Base-by-base conservation (phyloP, 2,888 invertebrate species). In the Cyrtodaria siliqua region DNA sequence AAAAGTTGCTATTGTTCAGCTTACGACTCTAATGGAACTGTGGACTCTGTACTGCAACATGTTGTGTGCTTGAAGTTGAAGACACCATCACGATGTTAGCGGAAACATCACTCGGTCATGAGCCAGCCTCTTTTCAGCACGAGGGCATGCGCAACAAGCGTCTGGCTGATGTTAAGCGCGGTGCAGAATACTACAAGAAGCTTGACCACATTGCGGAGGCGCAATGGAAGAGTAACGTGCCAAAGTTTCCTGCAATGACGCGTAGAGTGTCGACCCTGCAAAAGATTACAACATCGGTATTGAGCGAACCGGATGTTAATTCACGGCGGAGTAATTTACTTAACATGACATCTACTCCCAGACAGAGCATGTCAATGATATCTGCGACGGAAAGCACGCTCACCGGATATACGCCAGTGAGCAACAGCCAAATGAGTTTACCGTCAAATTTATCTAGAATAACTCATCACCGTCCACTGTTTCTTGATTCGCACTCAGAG, bases 201-300 rank as follows among this genome's bases (percentile, higher is more conserved):
- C 59, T 86, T 14, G 84, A 86, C 59, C 69, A 64, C 44, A 72
- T 86, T 29, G 86, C 86, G 0, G 83, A 83, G 29, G 74, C 71
- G 18, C 82, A 82, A 64, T 86, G 86, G 86, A 76, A 72, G 53
- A 60, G 68, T 38, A 83, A 83, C 47, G 59, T 70, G n/a, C 86
- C 86, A 12, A 67, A 73, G 50, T 63, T 79, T 18, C 78, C 81
- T 9, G 64, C 74, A 0, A 72, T 72, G 8, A 60, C 71, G 18
- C 44, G 77, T 29, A 63, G 61, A 49, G 50, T 75, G 33, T 78
- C 81, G 0, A 29, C 72, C 4, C 57, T 81, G 8, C 78, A 74
- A 8, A 78, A 71, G 61, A 72, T 81, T 42, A 78, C 78, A 2
- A 81, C 81, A 8, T 81, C 81, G 9, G 78, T 81, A 16, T 44